Evolutionary conservation across 2,888 invertebrate genomes (phyloP).

Genomic region (Timandra comae): DNA sequence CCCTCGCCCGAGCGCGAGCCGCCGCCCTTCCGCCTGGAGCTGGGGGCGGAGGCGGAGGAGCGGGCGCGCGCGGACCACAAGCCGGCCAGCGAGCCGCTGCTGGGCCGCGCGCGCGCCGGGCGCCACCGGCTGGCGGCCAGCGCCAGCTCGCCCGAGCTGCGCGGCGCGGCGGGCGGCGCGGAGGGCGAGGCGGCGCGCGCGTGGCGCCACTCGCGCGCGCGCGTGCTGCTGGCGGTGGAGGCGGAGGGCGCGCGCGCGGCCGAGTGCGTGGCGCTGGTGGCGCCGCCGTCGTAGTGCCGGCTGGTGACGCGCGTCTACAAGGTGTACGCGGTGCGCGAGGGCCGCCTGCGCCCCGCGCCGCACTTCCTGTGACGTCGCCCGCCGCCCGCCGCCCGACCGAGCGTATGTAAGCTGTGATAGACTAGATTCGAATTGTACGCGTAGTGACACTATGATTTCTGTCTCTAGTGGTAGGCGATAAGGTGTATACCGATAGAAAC

Average conservation of each 20-base stretch:
- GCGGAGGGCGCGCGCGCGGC: constrained; percentile 37
- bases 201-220: constrained; percentile 34
- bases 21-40: constrained; percentile 40
- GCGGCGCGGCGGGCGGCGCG: constrained; percentile 27
- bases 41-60: constrained; percentile 22
- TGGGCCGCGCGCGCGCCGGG: constrained; percentile 38
- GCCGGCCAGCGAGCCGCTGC: constrained; percentile 64
- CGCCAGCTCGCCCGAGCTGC: constrained; percentile 66
- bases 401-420: constrained; percentile 66
- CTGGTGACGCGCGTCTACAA: constrained; percentile 69
- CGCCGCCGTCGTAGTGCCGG: constrained; percentile 64
- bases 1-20: constrained; percentile 26
- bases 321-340: constrained; percentile 61
- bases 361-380: constrained; percentile 20
- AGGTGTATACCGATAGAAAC: constrained; percentile 39
- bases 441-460: constrained; percentile 47
- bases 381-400: not conserved
- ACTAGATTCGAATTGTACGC: constrained; percentile 60
- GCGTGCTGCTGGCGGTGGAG: constrained; percentile 65
- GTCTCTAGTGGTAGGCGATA: constrained; percentile 57
- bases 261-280: constrained; percentile 35
- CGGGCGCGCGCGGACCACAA: constrained; percentile 34
- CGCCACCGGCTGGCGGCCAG: constrained; percentile 42
- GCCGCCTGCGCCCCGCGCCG: constrained; percentile 21
- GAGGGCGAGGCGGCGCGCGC: constrained; percentile 16